These are phyloP conservation scores for Heterodera filipjevi DNA, from an alignment of 2,888 invertebrate species.

Conservation along the genomic window DNA sequence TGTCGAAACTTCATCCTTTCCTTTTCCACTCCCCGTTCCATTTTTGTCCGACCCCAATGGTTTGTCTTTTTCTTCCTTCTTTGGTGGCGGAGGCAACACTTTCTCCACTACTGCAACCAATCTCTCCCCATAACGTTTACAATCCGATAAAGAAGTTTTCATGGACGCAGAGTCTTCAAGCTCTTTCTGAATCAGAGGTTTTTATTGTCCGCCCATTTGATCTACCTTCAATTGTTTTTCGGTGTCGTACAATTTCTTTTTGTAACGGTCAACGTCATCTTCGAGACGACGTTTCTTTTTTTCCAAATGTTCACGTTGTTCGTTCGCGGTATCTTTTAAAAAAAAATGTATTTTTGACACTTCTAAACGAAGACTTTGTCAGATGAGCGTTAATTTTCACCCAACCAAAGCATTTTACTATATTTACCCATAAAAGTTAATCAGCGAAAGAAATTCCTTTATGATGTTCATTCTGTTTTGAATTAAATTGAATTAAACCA, in stretches of 20 bases:
- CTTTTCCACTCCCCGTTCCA: neutral
- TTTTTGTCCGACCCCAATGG: neutral
- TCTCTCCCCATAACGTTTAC: conserved; percentile 52
- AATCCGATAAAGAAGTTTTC: conserved; percentile 53
- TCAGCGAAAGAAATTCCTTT: too few relatives aligned
- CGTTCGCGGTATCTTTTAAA: conserved; percentile 43
- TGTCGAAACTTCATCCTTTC: neutral
- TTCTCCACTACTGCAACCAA: conserved; percentile 54
- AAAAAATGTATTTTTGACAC: too few relatives aligned
- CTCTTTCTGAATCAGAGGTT: conserved; percentile 50
- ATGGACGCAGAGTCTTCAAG: conserved; percentile 52
- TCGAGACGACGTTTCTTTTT: conserved; percentile 60
- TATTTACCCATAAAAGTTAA: too few relatives aligned
- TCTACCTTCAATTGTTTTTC: conserved; percentile 52
- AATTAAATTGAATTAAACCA: too few relatives aligned
- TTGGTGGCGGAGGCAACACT: conserved; percentile 48
- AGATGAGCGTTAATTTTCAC: too few relatives aligned
- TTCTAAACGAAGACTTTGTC: too few relatives aligned
- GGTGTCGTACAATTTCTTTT: conserved; percentile 60
- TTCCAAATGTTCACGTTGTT: conserved; percentile 48
- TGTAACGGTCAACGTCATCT: conserved; percentile 56
- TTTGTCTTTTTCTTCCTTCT: conserved; percentile 26
- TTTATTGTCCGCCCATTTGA: too few relatives aligned
- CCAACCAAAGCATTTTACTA: too few relatives aligned
- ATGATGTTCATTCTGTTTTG: too few relatives aligned